These are phyloP conservation scores for Sinocyclocheilus anshuiensis DNA, from an alignment of 2,113 vertebrate genomes.

Conservation along the genomic window DNA sequence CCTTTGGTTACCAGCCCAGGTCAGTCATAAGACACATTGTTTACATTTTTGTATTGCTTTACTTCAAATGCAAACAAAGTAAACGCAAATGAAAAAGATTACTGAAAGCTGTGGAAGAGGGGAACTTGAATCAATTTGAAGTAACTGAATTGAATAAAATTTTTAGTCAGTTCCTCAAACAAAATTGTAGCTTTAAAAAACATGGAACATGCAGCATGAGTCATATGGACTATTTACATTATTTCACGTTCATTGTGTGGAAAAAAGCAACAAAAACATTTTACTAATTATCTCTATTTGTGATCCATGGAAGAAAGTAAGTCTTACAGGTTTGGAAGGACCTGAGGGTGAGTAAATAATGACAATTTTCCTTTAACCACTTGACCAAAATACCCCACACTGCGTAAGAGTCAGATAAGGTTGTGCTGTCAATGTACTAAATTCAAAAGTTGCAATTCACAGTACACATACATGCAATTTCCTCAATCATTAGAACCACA, in stretches of 20 bases:
- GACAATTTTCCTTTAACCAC: background rate
- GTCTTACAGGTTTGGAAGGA: background rate
- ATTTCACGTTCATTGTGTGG: background rate
- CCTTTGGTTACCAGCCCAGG: no score
- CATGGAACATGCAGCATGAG: background rate
- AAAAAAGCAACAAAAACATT: background rate
- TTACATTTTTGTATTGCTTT: background rate
- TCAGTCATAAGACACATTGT: no score
- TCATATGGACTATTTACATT: background rate
- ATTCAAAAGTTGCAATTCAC: background rate
- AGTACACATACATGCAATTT: conserved; percentile 36
- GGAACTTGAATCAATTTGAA: background rate
- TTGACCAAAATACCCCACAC: background rate
- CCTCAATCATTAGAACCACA: background rate
- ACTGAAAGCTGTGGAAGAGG: background rate
- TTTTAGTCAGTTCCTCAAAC: background rate
- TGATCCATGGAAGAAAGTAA: background rate
- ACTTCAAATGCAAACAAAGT: background rate
- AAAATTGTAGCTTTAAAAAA: background rate
- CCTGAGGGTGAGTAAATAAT: background rate
- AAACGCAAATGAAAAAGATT: background rate
- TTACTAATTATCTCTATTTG: background rate
- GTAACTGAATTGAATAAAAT: no score
- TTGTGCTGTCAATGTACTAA: conserved; percentile 64
- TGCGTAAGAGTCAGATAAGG: conserved; percentile 48